Conservation (phyloP, 2,797 vertebrate species). For the Tragopan temminckii region DNA sequence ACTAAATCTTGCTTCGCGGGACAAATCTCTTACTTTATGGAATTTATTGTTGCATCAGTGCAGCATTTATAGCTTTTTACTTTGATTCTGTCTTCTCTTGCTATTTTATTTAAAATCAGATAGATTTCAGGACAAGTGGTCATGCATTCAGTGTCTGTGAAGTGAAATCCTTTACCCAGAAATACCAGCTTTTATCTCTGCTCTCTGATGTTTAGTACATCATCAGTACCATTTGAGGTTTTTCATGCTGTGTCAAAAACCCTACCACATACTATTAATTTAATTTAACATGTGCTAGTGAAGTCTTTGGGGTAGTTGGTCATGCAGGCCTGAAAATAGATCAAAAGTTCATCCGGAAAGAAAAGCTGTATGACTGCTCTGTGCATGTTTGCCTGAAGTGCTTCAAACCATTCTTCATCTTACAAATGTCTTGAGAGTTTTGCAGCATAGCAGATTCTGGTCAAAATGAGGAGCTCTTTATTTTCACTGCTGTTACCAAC, state of each 20-base stretch:
- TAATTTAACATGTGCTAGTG: not conserved
- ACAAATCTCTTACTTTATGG: not conserved
- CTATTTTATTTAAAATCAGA: not conserved
- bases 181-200: not conserved
- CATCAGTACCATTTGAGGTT: not conserved
- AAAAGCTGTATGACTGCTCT: not conserved
- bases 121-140: not conserved
- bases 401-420: not conserved
- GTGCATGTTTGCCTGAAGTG: not conserved
- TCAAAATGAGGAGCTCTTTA: accelerated
- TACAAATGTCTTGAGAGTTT: not conserved
- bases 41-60: not conserved
- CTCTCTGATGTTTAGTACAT: not conserved
- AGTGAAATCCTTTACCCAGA: constrained; percentile 2
- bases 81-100: not conserved
- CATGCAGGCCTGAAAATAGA: not conserved
- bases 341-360: not conserved
- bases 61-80: not conserved
- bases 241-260: not conserved
- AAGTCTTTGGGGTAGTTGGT: not conserved
- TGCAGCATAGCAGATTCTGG: not conserved
- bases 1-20: not conserved
- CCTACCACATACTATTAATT: not conserved
- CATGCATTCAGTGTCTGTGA: not conserved
- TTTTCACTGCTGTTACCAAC: not conserved